Conservation (phyloP, 2,113 vertebrate genomes). For the Elanoides forficatus region DNA sequence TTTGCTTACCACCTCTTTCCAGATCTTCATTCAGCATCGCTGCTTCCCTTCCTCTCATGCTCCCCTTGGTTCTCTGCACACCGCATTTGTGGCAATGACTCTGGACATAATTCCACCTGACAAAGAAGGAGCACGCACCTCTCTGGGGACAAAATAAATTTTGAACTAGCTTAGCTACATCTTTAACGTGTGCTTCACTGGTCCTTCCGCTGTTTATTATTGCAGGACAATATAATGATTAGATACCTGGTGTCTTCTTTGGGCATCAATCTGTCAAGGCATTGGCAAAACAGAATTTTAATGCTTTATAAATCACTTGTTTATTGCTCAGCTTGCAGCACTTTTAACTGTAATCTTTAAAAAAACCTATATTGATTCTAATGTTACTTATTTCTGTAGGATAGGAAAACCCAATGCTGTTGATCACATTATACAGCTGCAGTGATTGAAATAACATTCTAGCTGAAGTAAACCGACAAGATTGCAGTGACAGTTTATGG, state of each 20-base stretch:
- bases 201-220: background rate
- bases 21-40: background rate
- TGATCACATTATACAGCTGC: background rate
- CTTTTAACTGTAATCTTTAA: background rate
- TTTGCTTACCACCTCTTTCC: background rate
- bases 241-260: background rate
- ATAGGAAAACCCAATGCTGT: background rate
- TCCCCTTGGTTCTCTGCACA: background rate
- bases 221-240: background rate
- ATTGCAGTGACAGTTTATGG: background rate
- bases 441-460: background rate
- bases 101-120: background rate
- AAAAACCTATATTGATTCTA: background rate
- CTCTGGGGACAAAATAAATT: background rate
- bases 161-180: background rate
- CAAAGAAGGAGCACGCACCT: background rate
- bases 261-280: background rate
- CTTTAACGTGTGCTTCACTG: background rate
- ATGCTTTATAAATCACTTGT: background rate
- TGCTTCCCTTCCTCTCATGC: background rate
- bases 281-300: background rate
- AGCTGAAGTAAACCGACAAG: background rate
- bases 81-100: rapidly evolving
- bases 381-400: background rate
- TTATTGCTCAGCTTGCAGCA: background rate